These are phyloP conservation scores for Megalonaias nervosa DNA, from an alignment of 1,140 invertebrate species.

Conservation along the genomic window DNA sequence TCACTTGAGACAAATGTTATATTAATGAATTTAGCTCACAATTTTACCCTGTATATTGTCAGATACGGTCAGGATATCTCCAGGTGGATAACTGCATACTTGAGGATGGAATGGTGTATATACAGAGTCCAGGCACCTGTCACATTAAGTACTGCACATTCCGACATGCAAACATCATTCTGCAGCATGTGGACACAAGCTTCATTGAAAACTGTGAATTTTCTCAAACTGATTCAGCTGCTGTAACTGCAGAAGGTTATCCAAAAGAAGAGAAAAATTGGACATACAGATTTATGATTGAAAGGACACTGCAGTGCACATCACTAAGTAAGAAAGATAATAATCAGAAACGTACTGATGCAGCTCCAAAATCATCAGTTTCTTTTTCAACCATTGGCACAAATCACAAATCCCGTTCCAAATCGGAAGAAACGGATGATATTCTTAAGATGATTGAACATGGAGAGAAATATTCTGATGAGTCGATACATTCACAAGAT, in stretches of 20 bases:
- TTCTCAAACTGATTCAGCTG: conserved; percentile 59
- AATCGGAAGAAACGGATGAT: conserved; percentile 14
- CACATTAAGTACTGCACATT: conserved; percentile 62
- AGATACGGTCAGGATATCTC: conserved; percentile 59
- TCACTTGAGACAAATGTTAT: too few species aligned
- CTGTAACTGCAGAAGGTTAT: conserved; percentile 61
- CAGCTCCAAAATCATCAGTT: conserved; percentile 41
- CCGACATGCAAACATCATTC: conserved; percentile 58
- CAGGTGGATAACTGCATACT: conserved; percentile 67
- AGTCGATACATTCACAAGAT: too few species aligned
- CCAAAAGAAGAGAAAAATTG: conserved; percentile 62
- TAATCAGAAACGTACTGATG: conserved; percentile 24
- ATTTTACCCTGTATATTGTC: background rate
- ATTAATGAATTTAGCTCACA: too few species aligned
- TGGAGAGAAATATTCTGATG: too few species aligned
- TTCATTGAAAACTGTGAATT: conserved; percentile 67
- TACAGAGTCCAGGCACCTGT: conserved; percentile 57
- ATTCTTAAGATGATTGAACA: background rate
- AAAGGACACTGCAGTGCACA: conserved; percentile 39
- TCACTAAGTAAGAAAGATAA: conserved; percentile 29
- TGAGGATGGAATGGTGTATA: conserved; percentile 63
- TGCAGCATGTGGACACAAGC: conserved; percentile 59
- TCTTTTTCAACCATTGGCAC: conserved; percentile 45
- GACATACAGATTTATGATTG: conserved; percentile 50
- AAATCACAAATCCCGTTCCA: conserved; percentile 30